phyloP scores from a whole-genome alignment of 2,888 invertebrate species.

The Cheilosia vulpina region DNA sequence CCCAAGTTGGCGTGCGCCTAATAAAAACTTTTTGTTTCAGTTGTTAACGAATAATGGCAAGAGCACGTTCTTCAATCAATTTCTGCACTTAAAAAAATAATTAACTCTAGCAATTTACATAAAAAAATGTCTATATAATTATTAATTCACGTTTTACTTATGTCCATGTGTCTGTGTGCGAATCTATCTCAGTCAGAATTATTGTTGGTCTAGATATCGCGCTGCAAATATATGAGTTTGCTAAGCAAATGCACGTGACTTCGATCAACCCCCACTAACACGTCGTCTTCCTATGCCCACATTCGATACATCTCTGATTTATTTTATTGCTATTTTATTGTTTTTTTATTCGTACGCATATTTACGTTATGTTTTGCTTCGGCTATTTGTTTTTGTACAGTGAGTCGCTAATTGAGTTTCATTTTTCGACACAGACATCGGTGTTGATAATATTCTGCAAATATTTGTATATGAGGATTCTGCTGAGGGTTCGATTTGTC shows the following conservation, averaged over 20 bases:
- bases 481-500: neutral
- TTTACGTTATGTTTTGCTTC: slow-evolving; percentile 9
- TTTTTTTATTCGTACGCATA: neutral
- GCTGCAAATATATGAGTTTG: slow-evolving; percentile 19
- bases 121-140: slow-evolving; percentile 1
- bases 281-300: neutral
- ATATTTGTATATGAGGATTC: slow-evolving; percentile 5
- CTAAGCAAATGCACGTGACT: slow-evolving; percentile 65
- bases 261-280: slow-evolving; percentile 20
- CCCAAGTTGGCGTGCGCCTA: no score
- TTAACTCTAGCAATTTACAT: neutral
- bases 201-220: slow-evolving; percentile 12
- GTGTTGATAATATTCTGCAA: slow-evolving; percentile 11
- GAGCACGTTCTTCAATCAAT: slow-evolving; percentile 12
- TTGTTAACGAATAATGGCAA: slow-evolving; percentile 9
- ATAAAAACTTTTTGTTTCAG: neutral
- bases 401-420: slow-evolving; percentile 57
- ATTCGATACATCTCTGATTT: slow-evolving; percentile 32
- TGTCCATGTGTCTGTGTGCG: neutral
- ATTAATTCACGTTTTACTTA: slow-evolving; percentile 7
- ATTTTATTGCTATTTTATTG: slow-evolving; percentile 29
- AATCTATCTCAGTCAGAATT: neutral
- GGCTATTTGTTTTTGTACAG: slow-evolving; percentile 31
- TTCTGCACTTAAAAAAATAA: slow-evolving; percentile 3
- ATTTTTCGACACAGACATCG: slow-evolving; percentile 31